These are phyloP conservation scores for Cinara cedri DNA, from an alignment of 2,888 invertebrate species.

Conservation along the genomic window DNA sequence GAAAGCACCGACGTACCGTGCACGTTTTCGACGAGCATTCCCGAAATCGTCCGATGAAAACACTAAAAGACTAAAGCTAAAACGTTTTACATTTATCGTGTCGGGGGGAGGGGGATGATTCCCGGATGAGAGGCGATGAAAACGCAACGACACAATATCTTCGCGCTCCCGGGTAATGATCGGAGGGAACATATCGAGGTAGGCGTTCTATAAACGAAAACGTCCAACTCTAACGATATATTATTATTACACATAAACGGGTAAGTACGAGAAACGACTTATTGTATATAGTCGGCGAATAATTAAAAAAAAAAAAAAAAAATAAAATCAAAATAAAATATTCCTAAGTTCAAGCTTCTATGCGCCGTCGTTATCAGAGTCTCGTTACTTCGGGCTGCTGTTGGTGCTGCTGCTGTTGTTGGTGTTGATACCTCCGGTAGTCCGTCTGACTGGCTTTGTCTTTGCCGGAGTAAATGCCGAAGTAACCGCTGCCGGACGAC, in stretches of 20 bases:
- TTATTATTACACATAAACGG: neutral
- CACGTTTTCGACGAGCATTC: too few species aligned
- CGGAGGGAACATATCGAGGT: too few species aligned
- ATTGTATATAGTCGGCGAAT: neutral
- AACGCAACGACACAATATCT: too few species aligned
- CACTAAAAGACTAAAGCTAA: too few species aligned
- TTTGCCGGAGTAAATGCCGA: slow-evolving; percentile 56
- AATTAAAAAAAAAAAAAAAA: neutral
- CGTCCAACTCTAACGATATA: too few species aligned
- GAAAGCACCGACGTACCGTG: too few species aligned
- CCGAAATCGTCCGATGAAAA: too few species aligned
- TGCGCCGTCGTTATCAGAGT: slow-evolving; percentile 59
- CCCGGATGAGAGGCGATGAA: too few species aligned
- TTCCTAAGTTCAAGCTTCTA: neutral
- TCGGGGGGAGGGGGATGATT: too few species aligned
- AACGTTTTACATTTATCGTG: too few species aligned
- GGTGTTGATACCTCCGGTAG: slow-evolving; percentile 59
- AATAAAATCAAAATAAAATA: neutral
- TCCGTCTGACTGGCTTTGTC: slow-evolving; percentile 62
- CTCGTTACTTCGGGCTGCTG: slow-evolving; percentile 61
- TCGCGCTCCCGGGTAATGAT: too few species aligned
- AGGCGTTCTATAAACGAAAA: too few species aligned
- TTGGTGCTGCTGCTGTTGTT: slow-evolving; percentile 50
- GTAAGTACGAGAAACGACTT: neutral
- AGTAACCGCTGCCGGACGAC: slow-evolving; percentile 57